These are phyloP conservation scores for Symphodus melops DNA, from an alignment of 2,113 vertebrate genomes.

Conservation along the genomic window DNA sequence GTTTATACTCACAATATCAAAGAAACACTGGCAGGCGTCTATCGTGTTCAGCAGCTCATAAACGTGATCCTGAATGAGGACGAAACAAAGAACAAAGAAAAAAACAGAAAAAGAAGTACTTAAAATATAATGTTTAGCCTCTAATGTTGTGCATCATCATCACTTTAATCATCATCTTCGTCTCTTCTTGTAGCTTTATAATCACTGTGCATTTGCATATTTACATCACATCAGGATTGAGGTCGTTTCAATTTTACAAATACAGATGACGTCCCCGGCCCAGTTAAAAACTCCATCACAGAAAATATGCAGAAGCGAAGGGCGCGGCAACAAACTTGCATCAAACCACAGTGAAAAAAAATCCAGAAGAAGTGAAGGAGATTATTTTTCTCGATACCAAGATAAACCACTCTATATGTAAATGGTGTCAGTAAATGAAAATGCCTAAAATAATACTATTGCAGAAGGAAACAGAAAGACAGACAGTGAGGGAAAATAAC, in stretches of 20 bases:
- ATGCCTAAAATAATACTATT: slow-evolving; percentile 21
- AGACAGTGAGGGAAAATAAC: background rate
- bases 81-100: slow-evolving; percentile 19
- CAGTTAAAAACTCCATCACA: slow-evolving; percentile 30
- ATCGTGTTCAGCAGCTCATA: slow-evolving; percentile 95
- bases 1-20: slow-evolving; percentile 90
- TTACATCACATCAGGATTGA: slow-evolving; percentile 2
- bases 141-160: background rate
- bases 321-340: slow-evolving; percentile 4
- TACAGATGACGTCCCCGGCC: slow-evolving; percentile 9
- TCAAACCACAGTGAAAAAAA: background rate
- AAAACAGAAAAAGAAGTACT: background rate
- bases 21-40: slow-evolving; percentile 92
- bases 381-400: slow-evolving; percentile 11
- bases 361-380: slow-evolving; percentile 6
- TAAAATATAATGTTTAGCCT: background rate
- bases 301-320: slow-evolving; percentile 26
- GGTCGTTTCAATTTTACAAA: slow-evolving; percentile 16
- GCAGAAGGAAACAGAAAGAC: background rate
- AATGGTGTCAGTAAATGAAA: slow-evolving; percentile 43
- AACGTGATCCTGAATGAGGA: slow-evolving; percentile 88
- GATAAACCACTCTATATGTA: slow-evolving; percentile 68
- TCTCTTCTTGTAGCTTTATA: background rate
- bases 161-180: background rate
- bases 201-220: slow-evolving; percentile 6